Conservation (phyloP, 2,888 invertebrate species). For the Noctua fimbriata region DNA sequence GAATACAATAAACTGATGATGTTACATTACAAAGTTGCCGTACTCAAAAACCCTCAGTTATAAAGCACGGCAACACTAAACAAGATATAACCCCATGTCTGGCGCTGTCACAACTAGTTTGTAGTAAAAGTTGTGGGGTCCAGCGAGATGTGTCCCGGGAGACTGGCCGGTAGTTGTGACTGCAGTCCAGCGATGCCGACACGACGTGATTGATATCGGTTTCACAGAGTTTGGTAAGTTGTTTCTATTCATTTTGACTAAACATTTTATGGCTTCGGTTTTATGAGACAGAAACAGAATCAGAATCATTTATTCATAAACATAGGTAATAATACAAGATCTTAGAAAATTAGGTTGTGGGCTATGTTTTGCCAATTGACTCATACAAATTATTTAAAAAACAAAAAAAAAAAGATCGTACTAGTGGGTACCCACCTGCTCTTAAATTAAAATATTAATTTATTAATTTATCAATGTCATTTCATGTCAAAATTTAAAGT, state of each 20-base stretch:
- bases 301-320: too few species aligned
- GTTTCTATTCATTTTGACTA: constrained; percentile 11
- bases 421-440: too few species aligned
- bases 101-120: constrained; percentile 35
- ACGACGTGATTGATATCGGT: constrained; percentile 31
- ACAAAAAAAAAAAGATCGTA: too few species aligned
- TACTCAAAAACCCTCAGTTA: constrained; percentile 36
- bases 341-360: too few species aligned
- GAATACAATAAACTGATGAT: constrained; percentile 1
- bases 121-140: constrained; percentile 39
- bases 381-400: too few species aligned
- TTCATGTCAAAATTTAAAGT: too few species aligned
- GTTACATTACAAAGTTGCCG: constrained; percentile 28
- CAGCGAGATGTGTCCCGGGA: constrained; percentile 38
- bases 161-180: neutral
- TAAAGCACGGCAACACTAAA: constrained; percentile 9
- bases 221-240: constrained; percentile 5
- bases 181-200: constrained; percentile 19
- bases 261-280: neutral
- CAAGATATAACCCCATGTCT: constrained; percentile 27
- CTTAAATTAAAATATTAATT: too few species aligned
- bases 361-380: too few species aligned
- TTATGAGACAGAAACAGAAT: too few species aligned
- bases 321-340: too few species aligned
- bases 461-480: too few species aligned